Conservation (phyloP, 2,797 vertebrate species). For the Gadopsis bispinosus region DNA sequence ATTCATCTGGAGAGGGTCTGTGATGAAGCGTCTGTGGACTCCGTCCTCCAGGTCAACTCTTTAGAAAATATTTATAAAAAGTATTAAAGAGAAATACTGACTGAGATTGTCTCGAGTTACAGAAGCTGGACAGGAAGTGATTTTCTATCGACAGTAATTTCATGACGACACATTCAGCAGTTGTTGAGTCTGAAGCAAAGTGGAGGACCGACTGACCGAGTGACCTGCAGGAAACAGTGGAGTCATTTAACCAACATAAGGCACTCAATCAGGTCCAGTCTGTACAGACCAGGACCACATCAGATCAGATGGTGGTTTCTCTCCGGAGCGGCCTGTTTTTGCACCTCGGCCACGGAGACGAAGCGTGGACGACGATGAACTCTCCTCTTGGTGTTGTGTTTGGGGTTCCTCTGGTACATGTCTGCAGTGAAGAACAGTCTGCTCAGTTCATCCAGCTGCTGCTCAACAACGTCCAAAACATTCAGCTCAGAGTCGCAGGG, state of each 20-base stretch:
- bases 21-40: too few relatives aligned
- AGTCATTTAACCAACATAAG: background rate
- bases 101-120: too few relatives aligned
- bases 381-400: slow-evolving; percentile 84
- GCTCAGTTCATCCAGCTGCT: background rate
- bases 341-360: slow-evolving; percentile 83
- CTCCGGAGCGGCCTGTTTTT: slow-evolving; percentile 73
- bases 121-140: too few relatives aligned
- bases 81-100: too few relatives aligned
- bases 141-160: too few relatives aligned
- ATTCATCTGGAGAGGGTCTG: too few relatives aligned
- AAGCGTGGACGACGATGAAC: slow-evolving; percentile 89
- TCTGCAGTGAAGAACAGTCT: slow-evolving; percentile 71
- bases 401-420: slow-evolving; percentile 89
- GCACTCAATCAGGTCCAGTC: slow-evolving; percentile 1
- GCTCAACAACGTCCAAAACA: background rate
- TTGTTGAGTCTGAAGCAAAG: too few relatives aligned
- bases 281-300: background rate
- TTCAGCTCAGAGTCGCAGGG: too few relatives aligned
- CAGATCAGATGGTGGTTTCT: background rate
- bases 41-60: too few relatives aligned
- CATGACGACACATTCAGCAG: background rate
- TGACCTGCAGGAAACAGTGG: background rate
- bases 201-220: background rate
- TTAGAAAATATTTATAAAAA: too few relatives aligned